Base-by-base conservation (phyloP, 2,888 invertebrate species). In the Agonopterix alstromeriana region DNA sequence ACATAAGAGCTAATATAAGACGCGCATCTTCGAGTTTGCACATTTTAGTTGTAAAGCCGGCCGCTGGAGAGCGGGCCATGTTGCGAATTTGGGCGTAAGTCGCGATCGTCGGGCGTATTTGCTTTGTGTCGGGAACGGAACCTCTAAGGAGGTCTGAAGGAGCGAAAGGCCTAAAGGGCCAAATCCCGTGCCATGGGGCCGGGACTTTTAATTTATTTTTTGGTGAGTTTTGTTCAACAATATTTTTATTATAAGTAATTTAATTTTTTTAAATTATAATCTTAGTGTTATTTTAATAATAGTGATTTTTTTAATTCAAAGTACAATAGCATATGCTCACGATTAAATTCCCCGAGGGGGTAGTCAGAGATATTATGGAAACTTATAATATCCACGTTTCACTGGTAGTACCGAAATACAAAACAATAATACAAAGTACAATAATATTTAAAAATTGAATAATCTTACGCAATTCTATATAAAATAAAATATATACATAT, bases 1-100 rank as follows among this genome's bases (percentile, higher is more conserved):
- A 83, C 82, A 77, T 85, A 86, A 85, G 86, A 86, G 81, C 75
- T 88, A 79, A 86, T 87, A 88, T 88, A 88, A 87, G 87, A 86
- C 77, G 82, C 84, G 80, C 87, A 87, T 88, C 87, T 86, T 86
- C 69, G 79, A 77, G 73, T 88, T 86, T 86, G 85, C 84, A 87
- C 86, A 87, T 76, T 82, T 88, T 82, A 87, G 86, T 88, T 77
- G 77, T 73, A 77, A 78, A 82, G 82, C 73, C 78, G 80, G 69
- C 73, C 81, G 84, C 73, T 59, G 67, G 27, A 65, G 82, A 76
- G 80, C 82, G 84, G 82, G 80, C 70, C 78, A 82, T 81, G 84
- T 81, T 77, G 80, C 77, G 73, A 78, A 76, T 75, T 79, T 75
- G 49, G 71, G 63, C 75, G 65, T 62, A 65, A 60, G 58, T 67